Evolutionary conservation across 2,113 vertebrate species (phyloP), one percentile per base, ranked within the genome.

Genomic region (Reinhardtius hippoglossoides): DNA sequence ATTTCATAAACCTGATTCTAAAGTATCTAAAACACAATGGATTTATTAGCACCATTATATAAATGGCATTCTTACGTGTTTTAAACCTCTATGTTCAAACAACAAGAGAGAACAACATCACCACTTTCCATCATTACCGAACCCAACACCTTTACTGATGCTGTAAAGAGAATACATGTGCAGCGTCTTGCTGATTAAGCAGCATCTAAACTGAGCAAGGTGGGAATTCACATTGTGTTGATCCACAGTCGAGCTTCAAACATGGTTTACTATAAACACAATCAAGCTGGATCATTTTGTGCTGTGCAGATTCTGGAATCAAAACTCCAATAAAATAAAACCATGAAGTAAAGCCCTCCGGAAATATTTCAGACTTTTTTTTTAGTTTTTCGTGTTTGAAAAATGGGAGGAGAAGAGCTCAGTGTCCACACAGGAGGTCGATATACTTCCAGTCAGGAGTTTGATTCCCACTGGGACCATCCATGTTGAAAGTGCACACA

Each of bases 401-500:
- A 48, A 46, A 35, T 2, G 15, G 7, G 54, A 18, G 2, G 9
- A 14, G 57, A 3, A 14, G 3, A 21, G 59, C 44, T 24, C 15
- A 27, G 60, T n/a, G 40, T 6, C 52, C 20, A 62, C 3, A 50
- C 26, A 44, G 26, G 23, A 76, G 26, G 14, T 8, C 9, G 31
- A 61, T n/a, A 31, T 16, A 52, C 23, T 20, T 37, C 60, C 18
- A 10, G 15, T 24, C 21, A 26, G 5, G 31, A 26, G 5, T 46
- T 9, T 4, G 14, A 64, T 5, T 73, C 64, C 73, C 68, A 54
- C 44, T n/a, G 64, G 57, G 68, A 23, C n/a, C 7, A 5, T 27
- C 24, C 59, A 40, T 61, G 71, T 60, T 55, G 59, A 56, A 56
- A 60, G 44, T 59, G 44, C 24, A 31, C 31, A 31, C 31, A 31